Percentiles rank a stretch among this genome's conserved stretches.
These are phyloP conservation scores for Macroramphosus scolopax DNA, from an alignment of 2,797 vertebrate genomes.

Conservation along the genomic window DNA sequence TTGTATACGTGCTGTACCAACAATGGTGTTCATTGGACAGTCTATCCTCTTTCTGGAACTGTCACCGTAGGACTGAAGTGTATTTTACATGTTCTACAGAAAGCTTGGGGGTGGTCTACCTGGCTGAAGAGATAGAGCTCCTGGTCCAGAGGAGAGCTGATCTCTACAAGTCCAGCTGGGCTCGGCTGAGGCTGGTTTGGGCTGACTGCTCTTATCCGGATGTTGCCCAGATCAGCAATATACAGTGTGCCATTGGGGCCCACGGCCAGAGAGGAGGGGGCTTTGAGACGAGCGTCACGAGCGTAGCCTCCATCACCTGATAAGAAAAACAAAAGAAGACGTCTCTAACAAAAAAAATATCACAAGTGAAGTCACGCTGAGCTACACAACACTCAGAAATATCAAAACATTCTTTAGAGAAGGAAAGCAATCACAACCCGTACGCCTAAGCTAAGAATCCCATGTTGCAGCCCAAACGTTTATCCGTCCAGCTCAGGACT, in stretches of 20 bases:
- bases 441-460: conserved; percentile 23
- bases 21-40: background rate
- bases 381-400: conserved; percentile 14
- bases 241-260: conserved; percentile 91
- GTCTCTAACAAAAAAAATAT: conserved; percentile 24
- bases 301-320: conserved; percentile 93
- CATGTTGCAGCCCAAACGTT: conserved; percentile 39
- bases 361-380: conserved; percentile 2
- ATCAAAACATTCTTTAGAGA: conserved; percentile 16
- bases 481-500: conserved; percentile 66
- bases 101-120: conserved; percentile 38
- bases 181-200: conserved; percentile 87
- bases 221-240: conserved; percentile 91
- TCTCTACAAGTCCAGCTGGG: conserved; percentile 83
- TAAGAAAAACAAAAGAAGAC: conserved; percentile 23
- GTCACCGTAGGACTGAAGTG: too few relatives aligned
- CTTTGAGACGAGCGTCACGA: conserved; percentile 92
- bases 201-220: conserved; percentile 89
- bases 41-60: background rate
- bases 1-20: too few relatives aligned
- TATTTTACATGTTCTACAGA: too few relatives aligned
- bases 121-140: conserved; percentile 92
- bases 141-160: conserved; percentile 91
- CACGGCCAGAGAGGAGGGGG: conserved; percentile 89
- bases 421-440: conserved; percentile 12